phyloP scores from a whole-genome alignment of 2,797 vertebrate genomes.

The Arnoldichthys spilopterus region DNA sequence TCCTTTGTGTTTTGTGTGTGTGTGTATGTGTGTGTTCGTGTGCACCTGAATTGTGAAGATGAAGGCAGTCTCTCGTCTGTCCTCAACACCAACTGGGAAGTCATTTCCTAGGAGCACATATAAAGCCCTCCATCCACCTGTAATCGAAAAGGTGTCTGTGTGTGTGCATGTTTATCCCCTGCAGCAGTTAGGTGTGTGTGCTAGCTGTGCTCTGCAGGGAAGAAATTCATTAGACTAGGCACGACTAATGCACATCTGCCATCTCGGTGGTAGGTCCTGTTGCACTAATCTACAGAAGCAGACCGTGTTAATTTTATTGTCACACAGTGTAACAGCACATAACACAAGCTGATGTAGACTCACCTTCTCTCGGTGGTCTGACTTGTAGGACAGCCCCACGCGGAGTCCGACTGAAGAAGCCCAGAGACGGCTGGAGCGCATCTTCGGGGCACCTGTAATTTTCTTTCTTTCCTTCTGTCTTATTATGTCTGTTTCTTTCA shows the following conservation, averaged over 20 bases:
- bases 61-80: slow-evolving; percentile 49
- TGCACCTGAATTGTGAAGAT: slow-evolving; percentile 50
- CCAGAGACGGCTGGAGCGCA: slow-evolving; percentile 89
- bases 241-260: slow-evolving; percentile 29
- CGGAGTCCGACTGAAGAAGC: slow-evolving; percentile 87
- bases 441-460: slow-evolving; percentile 90
- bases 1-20: slow-evolving; percentile 13
- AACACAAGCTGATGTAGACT: slow-evolving; percentile 40
- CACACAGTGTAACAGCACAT: not conserved
- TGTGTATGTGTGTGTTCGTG: slow-evolving; percentile 44
- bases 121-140: slow-evolving; percentile 44
- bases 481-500: slow-evolving; percentile 17
- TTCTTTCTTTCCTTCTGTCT: not conserved
- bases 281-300: not conserved
- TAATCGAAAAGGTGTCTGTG: slow-evolving; percentile 52
- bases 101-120: slow-evolving; percentile 36
- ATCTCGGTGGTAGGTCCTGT: not conserved
- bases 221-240: slow-evolving; percentile 29
- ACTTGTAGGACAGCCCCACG: slow-evolving; percentile 80
- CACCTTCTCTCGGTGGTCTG: slow-evolving; percentile 69
- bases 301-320: not conserved
- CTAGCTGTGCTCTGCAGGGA: slow-evolving; percentile 12
- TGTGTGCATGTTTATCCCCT: slow-evolving; percentile 23
- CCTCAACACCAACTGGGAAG: slow-evolving; percentile 32
- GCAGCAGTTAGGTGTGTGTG: slow-evolving; percentile 4